Evolutionary conservation across 2,113 vertebrate genomes (phyloP), one percentile per base, ranked within the genome.

Genomic region (Chamaea fasciata): DNA sequence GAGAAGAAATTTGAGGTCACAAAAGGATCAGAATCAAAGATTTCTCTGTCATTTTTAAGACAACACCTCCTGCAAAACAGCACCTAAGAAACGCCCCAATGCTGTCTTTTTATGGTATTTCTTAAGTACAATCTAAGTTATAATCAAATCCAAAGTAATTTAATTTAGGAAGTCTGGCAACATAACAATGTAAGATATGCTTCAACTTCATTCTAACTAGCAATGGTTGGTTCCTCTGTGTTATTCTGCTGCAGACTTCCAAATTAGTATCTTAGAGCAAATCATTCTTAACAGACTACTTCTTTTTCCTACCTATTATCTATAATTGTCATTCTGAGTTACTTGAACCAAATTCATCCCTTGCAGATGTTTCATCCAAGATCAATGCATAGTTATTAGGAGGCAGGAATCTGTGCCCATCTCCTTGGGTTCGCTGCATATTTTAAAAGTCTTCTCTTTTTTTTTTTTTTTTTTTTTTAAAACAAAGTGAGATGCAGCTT

Each of bases 181-280:
- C 0, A 0, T 16, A 84, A 50, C 13, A 59, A 42, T 27, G 35
- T 74, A 74, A 70, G 22, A 55, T 39, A 57, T 2, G 17, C 7
- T 8, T 2, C 18, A 39, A 15, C 33, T 79, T 78, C 31, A 31
- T 31, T 62, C 22, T 42, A 53, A 64, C 35, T 41, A 76, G 31
- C 30, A 56, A 1, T 2, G 7, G 12, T 33, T 47, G 70, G n/a
- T 26, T 50, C 5, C 39, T 73, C 27, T 5, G 1, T 60, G 46
- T 27, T 10, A 3, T 19, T 68, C 27, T 5, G 28, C 33, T 47
- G 39, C 30, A 30, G 4, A 37, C 31, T 83, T 80, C 50, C 21
- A 88, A 80, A 56, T 31, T 3, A 31, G 1, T 21, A 46, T 37
- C 13, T 49, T 30, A 4, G 6, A 52, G n/a, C 15, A 81, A 64